A percentile compares a stretch with the other conserved stretches of the same genome.
Conservation (phyloP, 2,888 invertebrate genomes). For the Calameuta idolon region DNA sequence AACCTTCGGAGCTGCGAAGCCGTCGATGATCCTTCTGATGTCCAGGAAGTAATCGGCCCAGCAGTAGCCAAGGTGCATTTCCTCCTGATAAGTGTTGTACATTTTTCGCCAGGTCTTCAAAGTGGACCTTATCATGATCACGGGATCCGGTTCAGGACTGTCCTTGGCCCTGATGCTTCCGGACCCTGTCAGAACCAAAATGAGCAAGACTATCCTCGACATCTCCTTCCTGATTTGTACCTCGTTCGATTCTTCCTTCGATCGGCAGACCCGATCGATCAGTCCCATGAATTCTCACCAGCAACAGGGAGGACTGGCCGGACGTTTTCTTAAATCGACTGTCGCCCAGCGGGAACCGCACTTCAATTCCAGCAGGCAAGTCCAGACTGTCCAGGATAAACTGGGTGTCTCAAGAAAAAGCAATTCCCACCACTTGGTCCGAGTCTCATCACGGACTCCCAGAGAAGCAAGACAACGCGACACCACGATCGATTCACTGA, state of each 20-base stretch:
- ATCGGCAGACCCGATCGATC: neutral
- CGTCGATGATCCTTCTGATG: conserved; percentile 3
- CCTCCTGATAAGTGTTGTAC: conserved; percentile 40
- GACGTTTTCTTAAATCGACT: neutral
- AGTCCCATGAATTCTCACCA: neutral
- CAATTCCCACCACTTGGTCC: neutral
- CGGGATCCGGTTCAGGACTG: neutral
- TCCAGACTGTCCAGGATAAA: neutral
- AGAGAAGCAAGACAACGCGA: neutral
- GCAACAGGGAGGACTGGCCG: neutral
- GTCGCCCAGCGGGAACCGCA: neutral
- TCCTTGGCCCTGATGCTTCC: neutral
- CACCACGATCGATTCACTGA: neutral
- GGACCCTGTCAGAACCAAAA: neutral
- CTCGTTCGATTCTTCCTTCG: neutral
- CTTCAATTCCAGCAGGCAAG: neutral
- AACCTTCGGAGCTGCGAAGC: neutral
- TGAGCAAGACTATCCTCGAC: neutral
- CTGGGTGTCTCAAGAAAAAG: neutral
- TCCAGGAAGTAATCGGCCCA: conserved; percentile 32
- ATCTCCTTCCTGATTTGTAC: neutral
- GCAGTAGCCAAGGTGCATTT: conserved; percentile 41
- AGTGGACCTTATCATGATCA: conserved; percentile 8
- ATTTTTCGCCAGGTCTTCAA: conserved; percentile 36
- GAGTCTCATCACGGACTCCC: neutral